phyloP scores from a whole-genome alignment of 2,113 vertebrate species.

The Mirounga angustirostris region DNA sequence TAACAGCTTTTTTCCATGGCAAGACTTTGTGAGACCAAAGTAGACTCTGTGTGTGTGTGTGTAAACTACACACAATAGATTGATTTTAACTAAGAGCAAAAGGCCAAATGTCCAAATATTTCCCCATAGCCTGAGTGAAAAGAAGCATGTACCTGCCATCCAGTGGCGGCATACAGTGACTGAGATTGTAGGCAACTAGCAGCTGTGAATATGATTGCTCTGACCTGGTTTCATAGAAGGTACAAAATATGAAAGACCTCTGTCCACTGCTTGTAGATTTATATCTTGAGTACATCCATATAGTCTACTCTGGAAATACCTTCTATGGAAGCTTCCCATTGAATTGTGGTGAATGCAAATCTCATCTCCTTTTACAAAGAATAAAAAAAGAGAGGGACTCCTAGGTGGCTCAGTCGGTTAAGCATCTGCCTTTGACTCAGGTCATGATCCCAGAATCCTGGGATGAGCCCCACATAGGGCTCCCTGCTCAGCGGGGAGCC shows the following conservation, averaged over 20 bases:
- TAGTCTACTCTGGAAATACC: constrained; percentile 14
- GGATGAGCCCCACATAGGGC: neutral
- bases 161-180: neutral
- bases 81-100: constrained; percentile 22
- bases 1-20: neutral
- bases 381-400: neutral
- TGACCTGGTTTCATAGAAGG: neutral
- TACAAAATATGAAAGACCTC: neutral
- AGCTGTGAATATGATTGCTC: constrained; percentile 50
- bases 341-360: neutral
- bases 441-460: neutral
- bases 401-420: neutral
- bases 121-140: neutral
- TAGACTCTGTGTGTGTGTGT: neutral
- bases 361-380: neutral
- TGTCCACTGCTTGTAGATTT: neutral
- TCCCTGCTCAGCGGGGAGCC: neutral
- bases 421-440: neutral
- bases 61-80: neutral
- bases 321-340: neutral
- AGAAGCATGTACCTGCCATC: neutral
- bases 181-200: neutral
- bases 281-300: neutral
- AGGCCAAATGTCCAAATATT: neutral
- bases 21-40: neutral